Evolutionary conservation across 2,888 invertebrate species (phyloP).

Genomic region (Onthophagus sagittarius): DNA sequence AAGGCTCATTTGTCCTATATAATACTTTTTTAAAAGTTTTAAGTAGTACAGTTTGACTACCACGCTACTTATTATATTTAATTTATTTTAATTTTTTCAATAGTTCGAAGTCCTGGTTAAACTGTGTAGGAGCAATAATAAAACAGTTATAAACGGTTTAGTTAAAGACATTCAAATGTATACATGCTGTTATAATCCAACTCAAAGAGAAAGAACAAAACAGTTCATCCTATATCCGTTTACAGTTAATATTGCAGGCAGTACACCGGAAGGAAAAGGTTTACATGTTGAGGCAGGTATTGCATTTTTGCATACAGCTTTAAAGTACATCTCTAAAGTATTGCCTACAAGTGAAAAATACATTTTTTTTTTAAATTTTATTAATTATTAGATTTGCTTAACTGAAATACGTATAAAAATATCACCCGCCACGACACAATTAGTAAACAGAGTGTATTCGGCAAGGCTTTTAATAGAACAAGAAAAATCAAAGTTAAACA

Average conservation of each 20-base stretch:
- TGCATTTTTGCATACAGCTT: no score
- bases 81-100: not conserved
- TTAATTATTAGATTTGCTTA: conserved; percentile 34
- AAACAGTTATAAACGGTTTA: conserved; percentile 74
- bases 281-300: conserved; percentile 70
- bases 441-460: conserved; percentile 72
- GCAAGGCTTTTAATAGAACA: conserved; percentile 53
- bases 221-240: conserved; percentile 77
- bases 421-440: conserved; percentile 85
- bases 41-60: no score
- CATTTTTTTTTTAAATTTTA: no score
- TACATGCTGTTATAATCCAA: conserved; percentile 65
- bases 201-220: conserved; percentile 57
- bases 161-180: conserved; percentile 74
- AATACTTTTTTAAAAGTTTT: no score
- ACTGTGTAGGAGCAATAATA: conserved; percentile 63
- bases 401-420: conserved; percentile 67
- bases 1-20: no score
- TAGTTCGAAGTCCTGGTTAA: conserved; percentile 24
- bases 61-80: no score
- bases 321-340: no score
- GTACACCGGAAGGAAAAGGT: conserved; percentile 74
- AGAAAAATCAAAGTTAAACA: conserved; percentile 42
- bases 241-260: conserved; percentile 74
- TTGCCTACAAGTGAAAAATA: no score